Base-by-base conservation (phyloP, 2,888 invertebrate species). In the Lithophane ornitopus region DNA sequence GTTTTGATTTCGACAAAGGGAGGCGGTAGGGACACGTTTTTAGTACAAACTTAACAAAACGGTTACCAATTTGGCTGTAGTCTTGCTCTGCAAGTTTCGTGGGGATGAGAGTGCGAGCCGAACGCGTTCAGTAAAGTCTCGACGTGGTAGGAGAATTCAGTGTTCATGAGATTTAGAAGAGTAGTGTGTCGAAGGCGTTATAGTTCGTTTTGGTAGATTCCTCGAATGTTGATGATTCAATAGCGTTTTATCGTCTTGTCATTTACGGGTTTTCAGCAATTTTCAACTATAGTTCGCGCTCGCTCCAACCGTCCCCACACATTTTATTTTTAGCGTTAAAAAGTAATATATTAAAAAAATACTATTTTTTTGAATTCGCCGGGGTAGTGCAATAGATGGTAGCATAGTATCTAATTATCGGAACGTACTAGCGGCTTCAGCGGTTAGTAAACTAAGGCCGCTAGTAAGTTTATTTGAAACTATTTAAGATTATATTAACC, bases 331-430 rank as follows among this genome's bases (percentile, higher is more conserved):
- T 94, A 94, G 93, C 90, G 87, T 93, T 92, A 85, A 87, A 89
- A 85, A 83, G 81, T 90, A 87, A 87, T 89, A 93, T 93, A 91
- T 89, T 89, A 81, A 86, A 90, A 89, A 89, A 89, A 92, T 86
- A 89, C 89, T 92, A 92, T 93, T 93, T 94, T 95, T 94, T 92
- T 91, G 90, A 92, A 94, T 92, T 92, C 92, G 96, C 96, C 96
- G 96, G 96, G 96, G 94, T 94, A 94, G 96, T 96, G 96, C 96
- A 96, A 96, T 96, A 95, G 94, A 91, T 75, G 87, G 93, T 96
- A 96, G 96, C 85, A 90, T 95, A 95, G 94, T 85, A 78, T 82
- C 75, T 88, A 86, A 86, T 70, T 79, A 80, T 69, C 28, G 65
- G 28, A 54, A 66, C 59, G 8, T 76, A 74, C 76, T 84, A 82